Evolutionary conservation across 2,888 invertebrate species (phyloP), one percentile per base, ranked within the genome.

Genomic region (Acrobeloides nanus): DNA sequence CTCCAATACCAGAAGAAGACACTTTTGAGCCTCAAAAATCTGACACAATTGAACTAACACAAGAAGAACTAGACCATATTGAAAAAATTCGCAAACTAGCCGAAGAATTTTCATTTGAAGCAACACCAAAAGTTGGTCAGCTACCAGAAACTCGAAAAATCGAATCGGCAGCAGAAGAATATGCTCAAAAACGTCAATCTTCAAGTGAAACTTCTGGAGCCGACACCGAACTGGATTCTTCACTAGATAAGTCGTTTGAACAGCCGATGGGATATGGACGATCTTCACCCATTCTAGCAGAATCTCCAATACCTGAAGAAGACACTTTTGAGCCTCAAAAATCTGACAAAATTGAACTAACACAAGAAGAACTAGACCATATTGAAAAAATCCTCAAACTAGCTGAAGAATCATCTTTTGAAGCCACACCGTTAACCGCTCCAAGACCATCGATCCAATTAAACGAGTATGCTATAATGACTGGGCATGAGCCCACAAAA

Each of bases 1-100:
- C n/a, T n/a, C n/a, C n/a, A n/a, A n/a, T n/a, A 10, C 29, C 29
- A 29, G n/a, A 8, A 8, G 29, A 29, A 29, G 29, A 29, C 29
- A 8, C 29, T n/a, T 29, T 29, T n/a, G 29, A 29, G 10, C n/a
- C 29, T n/a, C 10, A 10, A 10, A 29, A 10, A 10, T n/a, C 10
- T 15, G 35, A 17, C 35, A 7, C 20, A 7, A 20, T 7, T 10
- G 10, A 51, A 10, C 6, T 41, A 21, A 38, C 33, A 15, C 31
- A 56, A 21, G 55, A 59, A 44, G 59, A 59, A 29, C 38, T 59
- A 12, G 55, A 47, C n/a, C 59, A 58, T 39, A 59, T 59, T 33
- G 52, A 45, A 2, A 25, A 33, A 8, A 59, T 59, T 29, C 49
- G 50, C 27, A 23, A 43, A 24, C 40, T 59, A 35, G 57, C 59